Base-by-base conservation (phyloP, 2,888 invertebrate genomes). In the Himalopsyche japonica region DNA sequence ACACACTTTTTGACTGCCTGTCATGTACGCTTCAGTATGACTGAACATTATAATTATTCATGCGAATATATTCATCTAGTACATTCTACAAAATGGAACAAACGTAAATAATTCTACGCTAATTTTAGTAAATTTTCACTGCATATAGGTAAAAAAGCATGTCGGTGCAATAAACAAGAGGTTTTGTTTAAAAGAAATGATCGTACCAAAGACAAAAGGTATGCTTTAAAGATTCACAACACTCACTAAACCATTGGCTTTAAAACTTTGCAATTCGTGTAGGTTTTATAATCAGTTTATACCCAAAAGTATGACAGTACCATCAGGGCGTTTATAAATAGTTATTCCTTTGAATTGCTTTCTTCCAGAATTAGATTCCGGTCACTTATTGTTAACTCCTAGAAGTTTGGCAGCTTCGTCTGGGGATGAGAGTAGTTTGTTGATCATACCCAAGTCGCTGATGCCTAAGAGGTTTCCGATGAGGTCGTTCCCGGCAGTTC, bases 401-500 rank as follows among this genome's bases (percentile, higher is more conserved):
- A 98, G 92, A 87, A 98, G 93, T 89, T 97, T 96, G 0, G 98
- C 98, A 32, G 98, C 98, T 89, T 97, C 97, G 43, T 97, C 95
- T 0, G 96, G 94, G 34, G 97, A 96, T 3, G 95, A 94, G 47
- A 98, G 93, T 87, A 96, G 94, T 90, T 96, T 95, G 89, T 98
- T 98, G 82, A 98, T 95, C 86, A 97, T 94, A 20, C 96, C 95
- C 87, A 95, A 95, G 90, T 97, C 97, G 70, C 96, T 95, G 86
- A 98, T 97, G 0, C 98, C 98, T 24, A 98, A 92, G 0, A 98
- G 93, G 90, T 98, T 97, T 12, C 97, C 97, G 88, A 98, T 97
- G 84, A 98, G 93, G 89, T 97, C 97, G 85, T 94, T 93, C 80
- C 93, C 93, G 76, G 93, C 93, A 88, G 94, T 94, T 0, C 92